Conservation (phyloP, 2,113 vertebrate genomes). For the Saguinus midas region DNA sequence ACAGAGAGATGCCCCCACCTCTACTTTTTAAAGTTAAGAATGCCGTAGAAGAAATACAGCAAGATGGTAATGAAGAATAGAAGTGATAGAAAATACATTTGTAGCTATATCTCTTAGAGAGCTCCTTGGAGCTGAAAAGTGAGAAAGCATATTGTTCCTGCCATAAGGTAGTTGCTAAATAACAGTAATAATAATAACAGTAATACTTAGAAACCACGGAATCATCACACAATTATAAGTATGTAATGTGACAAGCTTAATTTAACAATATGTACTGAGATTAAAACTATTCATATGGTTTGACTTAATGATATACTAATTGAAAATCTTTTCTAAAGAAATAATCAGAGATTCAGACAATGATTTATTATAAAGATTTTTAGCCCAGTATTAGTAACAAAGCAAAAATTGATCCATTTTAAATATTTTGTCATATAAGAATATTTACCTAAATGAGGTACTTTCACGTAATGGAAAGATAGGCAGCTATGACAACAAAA, state of each 20-base stretch:
- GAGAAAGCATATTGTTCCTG: background rate
- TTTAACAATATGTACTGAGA: background rate
- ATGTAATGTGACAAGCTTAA: background rate
- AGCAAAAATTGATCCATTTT: background rate
- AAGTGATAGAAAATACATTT: background rate
- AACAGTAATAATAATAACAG: background rate
- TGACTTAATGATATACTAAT: background rate
- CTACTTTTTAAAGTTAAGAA: background rate
- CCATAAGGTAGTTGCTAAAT: background rate
- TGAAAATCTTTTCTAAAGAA: slow-evolving; percentile 14
- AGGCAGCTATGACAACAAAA: background rate
- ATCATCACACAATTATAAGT: background rate
- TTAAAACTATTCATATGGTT: background rate
- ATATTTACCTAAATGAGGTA: background rate
- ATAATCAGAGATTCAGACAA: background rate
- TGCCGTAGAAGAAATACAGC: background rate
- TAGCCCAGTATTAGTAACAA: background rate
- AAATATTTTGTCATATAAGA: background rate
- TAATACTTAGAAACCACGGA: background rate
- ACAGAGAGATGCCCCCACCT: background rate
- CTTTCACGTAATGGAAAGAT: background rate
- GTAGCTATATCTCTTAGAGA: background rate
- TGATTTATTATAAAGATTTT: background rate
- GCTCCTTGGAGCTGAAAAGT: background rate
- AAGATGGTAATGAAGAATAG: background rate